Evolutionary conservation across 2,888 invertebrate genomes (phyloP), one percentile per base, ranked within the genome.

Genomic region (Hermodice carunculata): DNA sequence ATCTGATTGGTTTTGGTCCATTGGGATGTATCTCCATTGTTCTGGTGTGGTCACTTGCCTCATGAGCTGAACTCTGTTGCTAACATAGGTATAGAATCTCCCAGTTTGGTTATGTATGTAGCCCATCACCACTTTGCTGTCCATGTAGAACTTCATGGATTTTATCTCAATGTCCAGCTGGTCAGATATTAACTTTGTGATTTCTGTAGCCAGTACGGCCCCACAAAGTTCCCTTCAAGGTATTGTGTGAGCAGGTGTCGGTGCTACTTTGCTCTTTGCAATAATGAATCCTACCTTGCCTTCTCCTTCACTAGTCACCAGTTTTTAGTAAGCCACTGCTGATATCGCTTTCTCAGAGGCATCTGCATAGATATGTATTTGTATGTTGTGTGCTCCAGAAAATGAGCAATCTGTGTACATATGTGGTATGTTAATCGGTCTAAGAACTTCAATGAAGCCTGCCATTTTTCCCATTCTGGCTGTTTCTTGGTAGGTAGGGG

Each of bases 11-110:
- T 70, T 70, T 22, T 3, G 31, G 11, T 14, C 19, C 5, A 66
- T 19, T 17, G 42, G 32, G 11, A 70, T 51, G 28, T 43, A 64
- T 3, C 34, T 57, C 64, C 69, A 67, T 40, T 63, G 58, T 28
- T 42, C 19, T 11, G 58, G 60, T 1, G 28, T 19, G 24, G 58
- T 44, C 1, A 26, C 32, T 29, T 37, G 31, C 19, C 51, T 22
- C 8, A 70, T 64, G 3, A 28, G 14, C 1, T 32, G 34, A 3
- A 69, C 64, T 28, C 64, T 14, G 34, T 69, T 69, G 4, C 49
- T 24, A 14, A 69, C 64, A 61, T 64, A 69, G 6, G 37, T 48
- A 32, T 57, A 49, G 42, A 67, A 69, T 28, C 64, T 28, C 14
- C 37, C 37, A 17, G 40, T 8, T 29, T 53, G 19, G 22, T 26